phyloP scores from a whole-genome alignment of 2,797 vertebrate genomes.

The Buceros bicornis region DNA sequence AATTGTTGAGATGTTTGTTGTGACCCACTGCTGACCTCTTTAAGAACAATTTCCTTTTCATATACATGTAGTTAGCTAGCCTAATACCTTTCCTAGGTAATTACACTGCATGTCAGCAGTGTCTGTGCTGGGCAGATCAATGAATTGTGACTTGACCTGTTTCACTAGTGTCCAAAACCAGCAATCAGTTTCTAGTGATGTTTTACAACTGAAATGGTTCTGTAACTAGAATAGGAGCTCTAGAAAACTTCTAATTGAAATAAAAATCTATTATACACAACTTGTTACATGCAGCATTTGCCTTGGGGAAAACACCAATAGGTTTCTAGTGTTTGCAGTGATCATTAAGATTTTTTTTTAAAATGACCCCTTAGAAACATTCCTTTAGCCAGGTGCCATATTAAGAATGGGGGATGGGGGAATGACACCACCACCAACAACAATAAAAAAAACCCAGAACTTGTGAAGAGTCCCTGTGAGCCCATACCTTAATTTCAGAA shows the following conservation, averaged over 20 bases:
- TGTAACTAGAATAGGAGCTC: neutral
- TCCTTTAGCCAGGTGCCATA: slow-evolving; percentile 27
- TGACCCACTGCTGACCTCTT: slow-evolving; percentile 44
- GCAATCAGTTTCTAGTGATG: neutral
- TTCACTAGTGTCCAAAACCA: neutral
- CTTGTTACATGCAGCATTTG: slow-evolving; percentile 40
- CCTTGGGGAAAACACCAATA: neutral
- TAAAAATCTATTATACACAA: neutral
- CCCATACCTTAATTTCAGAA: slow-evolving; percentile 29
- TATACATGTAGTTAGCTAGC: neutral
- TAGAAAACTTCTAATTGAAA: slow-evolving; percentile 60
- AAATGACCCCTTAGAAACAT: slow-evolving; percentile 42
- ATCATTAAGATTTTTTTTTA: slow-evolving; percentile 53
- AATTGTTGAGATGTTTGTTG: slow-evolving; percentile 22
- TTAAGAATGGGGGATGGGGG: neutral
- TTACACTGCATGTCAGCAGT: neutral
- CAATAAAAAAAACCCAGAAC: neutral
- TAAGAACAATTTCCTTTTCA: slow-evolving; percentile 24
- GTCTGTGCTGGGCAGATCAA: neutral
- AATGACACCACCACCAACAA: neutral
- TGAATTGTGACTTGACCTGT: neutral
- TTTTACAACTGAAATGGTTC: slow-evolving; percentile 4
- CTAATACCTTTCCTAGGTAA: slow-evolving; percentile 13
- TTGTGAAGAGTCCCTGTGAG: neutral
- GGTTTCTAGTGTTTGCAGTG: neutral